Evolutionary conservation across 35 echinoderm and acorn worm species (phyloP), one percentile per base, ranked within the genome.

Genomic region (Heliocidaris erythrogramma): DNA sequence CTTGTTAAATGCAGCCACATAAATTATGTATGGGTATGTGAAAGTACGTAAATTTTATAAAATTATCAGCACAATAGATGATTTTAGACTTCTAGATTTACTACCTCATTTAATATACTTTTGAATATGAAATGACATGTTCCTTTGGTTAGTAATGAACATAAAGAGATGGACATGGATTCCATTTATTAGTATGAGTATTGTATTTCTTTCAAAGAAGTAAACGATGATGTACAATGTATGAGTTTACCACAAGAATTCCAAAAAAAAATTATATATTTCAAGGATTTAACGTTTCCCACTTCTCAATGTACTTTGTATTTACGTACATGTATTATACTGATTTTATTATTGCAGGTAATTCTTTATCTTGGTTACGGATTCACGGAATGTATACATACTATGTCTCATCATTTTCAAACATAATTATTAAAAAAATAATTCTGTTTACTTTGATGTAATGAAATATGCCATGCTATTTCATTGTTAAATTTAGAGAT

Each of bases 101-200:
- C 65, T 78, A 78, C 65, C 65, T 78, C 65, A 78, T 78, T 78
- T 78, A 78, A 78, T 78, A 78, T 78, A 78, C 65, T 78, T 78
- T 78, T 27, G 65, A 78, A 78, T 71, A 16, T 78, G 27, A 8
- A 24, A n/a, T n/a, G 21, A 78, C 27, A 78, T 78, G 65, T 78
- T 78, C 65, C 27, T 78, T 27, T 78, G 65, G 27, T 78, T n/a
- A 7, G 24, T n/a, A 78, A 78, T 27, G 65, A n/a, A 27, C 65
- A n/a, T 78, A 21, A n/a, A 78, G 17, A 21, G 14, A 78, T 78
- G 65, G 65, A 78, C 35, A 42, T 27, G 18, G 65, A 78, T 42
- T 42, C 35, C 3, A 42, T 42, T 42, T 3, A 42, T 42, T 42
- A 42, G 35, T 0, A 42, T 42, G 52, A 56, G 7, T 56, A 56